A percentile compares a stretch with the other conserved stretches of the same genome.
Evolutionary conservation across 53 echinoderm and acorn worm genomes (phyloP).

Genomic region (Echinometra lucunter): DNA sequence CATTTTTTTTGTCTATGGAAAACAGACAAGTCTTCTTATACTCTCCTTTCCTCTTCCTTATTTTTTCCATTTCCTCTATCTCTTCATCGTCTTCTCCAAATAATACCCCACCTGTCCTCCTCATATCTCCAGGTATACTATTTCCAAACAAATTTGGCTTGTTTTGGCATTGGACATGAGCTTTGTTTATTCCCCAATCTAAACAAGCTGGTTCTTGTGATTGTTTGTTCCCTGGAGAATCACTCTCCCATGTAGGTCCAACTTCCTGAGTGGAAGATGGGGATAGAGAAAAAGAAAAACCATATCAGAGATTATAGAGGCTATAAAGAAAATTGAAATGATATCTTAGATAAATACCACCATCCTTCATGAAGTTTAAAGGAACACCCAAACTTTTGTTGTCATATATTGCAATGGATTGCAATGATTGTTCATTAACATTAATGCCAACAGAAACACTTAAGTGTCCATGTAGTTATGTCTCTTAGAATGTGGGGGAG

Average conservation of each 20-base stretch:
- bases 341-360: slow-evolving; percentile 43
- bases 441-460: no score
- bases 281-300: not conserved
- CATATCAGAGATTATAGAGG: slow-evolving; percentile 44
- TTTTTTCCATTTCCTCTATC: not conserved
- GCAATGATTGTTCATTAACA: no score
- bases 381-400: not conserved
- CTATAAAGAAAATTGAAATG: slow-evolving; percentile 58
- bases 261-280: slow-evolving; percentile 36
- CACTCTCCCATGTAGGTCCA: slow-evolving; percentile 62
- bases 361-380: slow-evolving; percentile 30
- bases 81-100: slow-evolving; percentile 13
- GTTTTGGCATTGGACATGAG: slow-evolving; percentile 71
- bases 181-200: slow-evolving; percentile 71
- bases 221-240: slow-evolving; percentile 67
- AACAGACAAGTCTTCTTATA: not conserved
- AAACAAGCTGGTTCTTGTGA: slow-evolving; percentile 62
- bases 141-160: slow-evolving; percentile 70
- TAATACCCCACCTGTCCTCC: slow-evolving; percentile 66
- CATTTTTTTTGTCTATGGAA: no score
- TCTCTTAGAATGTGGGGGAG: no score
- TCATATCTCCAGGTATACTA: slow-evolving; percentile 58
- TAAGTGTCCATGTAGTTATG: no score
- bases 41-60: not conserved
- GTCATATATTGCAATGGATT: not conserved